A percentile compares a stretch with the other conserved stretches of the same genome.
These are phyloP conservation scores for Dugesia japonica DNA, from an alignment of 2,888 invertebrate genomes.

Conservation along the genomic window DNA sequence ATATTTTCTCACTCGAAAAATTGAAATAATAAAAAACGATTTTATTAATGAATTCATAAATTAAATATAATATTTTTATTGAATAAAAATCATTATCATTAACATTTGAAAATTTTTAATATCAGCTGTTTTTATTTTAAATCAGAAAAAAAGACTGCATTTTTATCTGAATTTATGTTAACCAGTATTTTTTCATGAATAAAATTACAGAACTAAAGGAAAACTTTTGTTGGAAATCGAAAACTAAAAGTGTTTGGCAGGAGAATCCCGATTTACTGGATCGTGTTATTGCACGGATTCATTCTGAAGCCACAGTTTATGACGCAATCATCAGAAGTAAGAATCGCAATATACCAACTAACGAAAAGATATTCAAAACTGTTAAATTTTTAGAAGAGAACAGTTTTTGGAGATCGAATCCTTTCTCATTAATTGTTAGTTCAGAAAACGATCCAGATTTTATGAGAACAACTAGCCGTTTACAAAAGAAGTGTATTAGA, in stretches of 20 bases:
- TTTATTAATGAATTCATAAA: background rate
- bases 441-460: slow-evolving; percentile 25
- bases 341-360: slow-evolving; percentile 20
- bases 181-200: slow-evolving; percentile 22
- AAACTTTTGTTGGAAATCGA: slow-evolving; percentile 30
- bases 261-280: slow-evolving; percentile 26
- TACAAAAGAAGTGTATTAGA: slow-evolving; percentile 23
- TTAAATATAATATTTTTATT: background rate
- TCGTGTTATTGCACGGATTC: slow-evolving; percentile 7
- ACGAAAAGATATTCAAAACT: slow-evolving; percentile 27
- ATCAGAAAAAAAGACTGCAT: background rate
- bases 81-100: background rate
- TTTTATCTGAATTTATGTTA: background rate
- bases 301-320: slow-evolving; percentile 27
- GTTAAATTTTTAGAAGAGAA: slow-evolving; percentile 30
- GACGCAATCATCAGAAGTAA: slow-evolving; percentile 29
- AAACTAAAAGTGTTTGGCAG: slow-evolving; percentile 30
- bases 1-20: no score
- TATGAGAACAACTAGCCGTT: slow-evolving; percentile 13
- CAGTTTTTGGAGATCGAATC: slow-evolving; percentile 28
- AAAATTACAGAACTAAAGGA: slow-evolving; percentile 28
- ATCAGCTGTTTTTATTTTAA: background rate
- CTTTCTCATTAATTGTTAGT: slow-evolving; percentile 24
- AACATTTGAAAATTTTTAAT: background rate
- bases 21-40: no score